A percentile compares a stretch with the other conserved stretches of the same genome.
These are phyloP conservation scores for Sycon ciliatum DNA, from an alignment of 37 sponge, comb jelly and placozoan genomes.

Conservation along the genomic window DNA sequence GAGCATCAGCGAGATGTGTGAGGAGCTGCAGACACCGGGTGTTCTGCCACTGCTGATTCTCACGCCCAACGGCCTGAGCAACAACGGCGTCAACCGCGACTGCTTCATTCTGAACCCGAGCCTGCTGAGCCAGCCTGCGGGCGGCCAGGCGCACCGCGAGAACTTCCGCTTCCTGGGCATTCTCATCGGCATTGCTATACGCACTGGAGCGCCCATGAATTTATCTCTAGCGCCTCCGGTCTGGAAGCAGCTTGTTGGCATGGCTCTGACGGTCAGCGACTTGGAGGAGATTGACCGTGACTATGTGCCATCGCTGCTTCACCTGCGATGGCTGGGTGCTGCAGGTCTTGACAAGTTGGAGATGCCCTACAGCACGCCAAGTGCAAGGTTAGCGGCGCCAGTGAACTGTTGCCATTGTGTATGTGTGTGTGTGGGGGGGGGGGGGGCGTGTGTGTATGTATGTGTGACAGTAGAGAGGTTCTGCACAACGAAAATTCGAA, in stretches of 20 bases:
- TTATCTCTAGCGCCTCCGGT: slow-evolving; percentile 79
- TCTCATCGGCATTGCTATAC: slow-evolving; percentile 75
- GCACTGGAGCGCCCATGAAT: slow-evolving; percentile 77
- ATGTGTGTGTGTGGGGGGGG: too few species aligned
- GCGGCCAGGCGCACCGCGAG: slow-evolving; percentile 65
- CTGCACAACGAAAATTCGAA: too few species aligned
- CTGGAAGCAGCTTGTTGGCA: slow-evolving; percentile 83
- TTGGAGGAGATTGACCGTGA: slow-evolving; percentile 80
- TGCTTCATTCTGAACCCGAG: slow-evolving; percentile 85
- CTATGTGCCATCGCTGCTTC: slow-evolving; percentile 65
- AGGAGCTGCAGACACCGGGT: slow-evolving; percentile 87
- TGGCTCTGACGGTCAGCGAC: slow-evolving; percentile 66
- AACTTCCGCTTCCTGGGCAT: slow-evolving; percentile 86
- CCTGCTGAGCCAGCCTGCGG: too few species aligned
- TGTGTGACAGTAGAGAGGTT: too few species aligned
- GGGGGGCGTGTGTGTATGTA: too few species aligned
- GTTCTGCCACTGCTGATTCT: slow-evolving; percentile 74
- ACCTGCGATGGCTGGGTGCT: slow-evolving; percentile 44
- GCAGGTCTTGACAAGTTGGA: slow-evolving; percentile 63
- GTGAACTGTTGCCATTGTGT: too few species aligned
- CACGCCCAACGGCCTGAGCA: slow-evolving; percentile 88
- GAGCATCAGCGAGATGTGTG: slow-evolving; percentile 94
- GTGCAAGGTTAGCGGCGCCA: too few species aligned
- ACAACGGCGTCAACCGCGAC: slow-evolving; percentile 87
- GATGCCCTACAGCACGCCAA: slow-evolving; percentile 74